Evolutionary conservation across 2,888 invertebrate species (phyloP), one percentile per base, ranked within the genome.

Genomic region (Temnothorax unifasciatus): DNA sequence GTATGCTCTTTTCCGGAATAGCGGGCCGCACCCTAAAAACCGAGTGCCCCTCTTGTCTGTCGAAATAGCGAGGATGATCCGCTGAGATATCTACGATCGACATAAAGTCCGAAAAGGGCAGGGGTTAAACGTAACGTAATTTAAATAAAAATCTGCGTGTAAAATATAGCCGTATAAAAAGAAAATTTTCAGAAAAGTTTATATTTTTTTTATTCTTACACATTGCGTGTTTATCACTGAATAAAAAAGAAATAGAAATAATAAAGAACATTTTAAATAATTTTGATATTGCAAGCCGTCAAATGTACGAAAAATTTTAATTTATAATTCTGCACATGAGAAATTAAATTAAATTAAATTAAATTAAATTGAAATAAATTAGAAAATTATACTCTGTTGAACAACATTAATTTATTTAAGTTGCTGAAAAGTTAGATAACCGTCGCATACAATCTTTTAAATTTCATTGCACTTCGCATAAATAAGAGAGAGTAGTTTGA

Each of bases 31-130:
- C 66, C 76, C 54, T 77, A 66, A 77, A 77, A 77, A 54, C 52
- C 66, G 52, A 66, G 66, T 52, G 76, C 38, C 38, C 64, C 15
- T 25, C 25, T 64, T 52, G 41, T 76, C 63, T 38, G 50, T 41
- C 54, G 66, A 66, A 77, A 77, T 77, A 41, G 76, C 63, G 50
- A 77, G 76, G 76, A 77, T 54, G 76, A 77, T 77, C 76, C 50
- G 50, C 11, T 25, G 66, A 77, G 76, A 54, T 66, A 54, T 41
- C 54, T n/a, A 18, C 6, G 52, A 9, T 54, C 54, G 41, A n/a
- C 66, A 41, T 77, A 66, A 66, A 66, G 9, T 21, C 25, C 25
- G 9, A 13, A 1, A 64, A 13, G 59, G 29, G 6, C 29, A 11
- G n/a, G 13, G 29, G 66, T 54, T 77, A 54, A 77, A 54, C 15